Base-by-base conservation (phyloP, 2,888 invertebrate species). In the Lepidochitona cinerea region DNA sequence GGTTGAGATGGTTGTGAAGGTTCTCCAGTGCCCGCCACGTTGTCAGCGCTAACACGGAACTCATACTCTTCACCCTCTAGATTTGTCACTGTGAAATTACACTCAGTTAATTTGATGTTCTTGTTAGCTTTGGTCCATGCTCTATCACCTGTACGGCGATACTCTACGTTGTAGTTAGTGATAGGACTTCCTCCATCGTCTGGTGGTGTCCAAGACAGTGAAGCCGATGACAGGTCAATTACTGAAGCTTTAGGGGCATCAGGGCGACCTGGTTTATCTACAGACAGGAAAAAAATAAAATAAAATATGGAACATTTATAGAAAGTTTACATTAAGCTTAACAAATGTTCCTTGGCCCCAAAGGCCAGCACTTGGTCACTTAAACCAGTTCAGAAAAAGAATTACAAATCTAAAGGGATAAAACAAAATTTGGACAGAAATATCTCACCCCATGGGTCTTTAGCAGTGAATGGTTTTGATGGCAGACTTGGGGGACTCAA, bases 401-500 rank as follows among this genome's bases (percentile, higher is more conserved):
- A n/a, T n/a, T n/a, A n/a, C n/a, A n/a, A 41, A 41, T 12, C 41
- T 41, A 41, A 41, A 41, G 9, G 18, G 18, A 41, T 18, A 18
- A 12, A 41, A 41, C 41, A 41, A 41, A 12, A 41, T 41, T 49
- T 4, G 18, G n/a, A 5, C n/a, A 4, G 2, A 7, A n/a, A 18
- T n/a, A 4, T 79, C 83, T 82, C 80, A 89, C 89, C 85, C 86
- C 86, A 90, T 66, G 89, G 90, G 77, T 89, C 88, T 74, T 90
- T 89, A 32, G 89, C 86, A 14, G 77, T 83, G 78, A 89, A 78
- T 6, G 83, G 80, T 54, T 85, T 79, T 66, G 87, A 87, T 1
- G 89, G 86, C 35, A 78, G 79, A 75, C 88, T 87, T 23, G 88
- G 89, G 79, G 96, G 95, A 14, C 97, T 96, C 95, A 96, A 96